Evolutionary conservation across 2,113 vertebrate species (phyloP).

Genomic region (Misgurnus mizolepis): DNA sequence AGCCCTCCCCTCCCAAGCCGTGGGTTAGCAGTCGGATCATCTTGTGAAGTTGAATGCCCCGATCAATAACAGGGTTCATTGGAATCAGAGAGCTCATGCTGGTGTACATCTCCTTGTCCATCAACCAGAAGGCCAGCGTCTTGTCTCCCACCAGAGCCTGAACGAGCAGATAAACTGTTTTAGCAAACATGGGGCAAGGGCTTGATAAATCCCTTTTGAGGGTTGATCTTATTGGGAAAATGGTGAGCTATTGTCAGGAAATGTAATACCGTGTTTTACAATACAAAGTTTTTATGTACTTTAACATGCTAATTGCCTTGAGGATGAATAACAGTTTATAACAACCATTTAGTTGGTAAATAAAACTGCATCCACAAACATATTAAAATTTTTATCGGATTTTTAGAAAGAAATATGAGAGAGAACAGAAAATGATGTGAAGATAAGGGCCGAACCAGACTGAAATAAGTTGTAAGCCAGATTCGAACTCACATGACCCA

Average conservation of each 20-base stretch:
- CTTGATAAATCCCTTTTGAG: conserved; percentile 30
- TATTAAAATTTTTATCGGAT: too few relatives aligned
- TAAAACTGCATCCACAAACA: too few relatives aligned
- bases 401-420: background rate
- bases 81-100: conserved; percentile 87
- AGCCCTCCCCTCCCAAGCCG: conserved; percentile 89
- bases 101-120: conserved; percentile 99
- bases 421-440: background rate
- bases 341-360: too few relatives aligned
- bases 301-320: too few relatives aligned
- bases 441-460: background rate
- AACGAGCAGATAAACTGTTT: conserved; percentile 29
- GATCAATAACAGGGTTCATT: conserved; percentile 88
- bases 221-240: background rate
- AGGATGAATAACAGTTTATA: too few relatives aligned
- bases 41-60: conserved; percentile 97
- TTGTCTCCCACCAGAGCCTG: conserved; percentile 98
- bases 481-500: background rate
- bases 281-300: too few relatives aligned
- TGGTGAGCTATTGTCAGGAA: too few relatives aligned
- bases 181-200: background rate
- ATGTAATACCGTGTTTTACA: too few relatives aligned
- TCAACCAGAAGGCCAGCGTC: conserved; percentile 93
- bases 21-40: conserved; percentile 98
- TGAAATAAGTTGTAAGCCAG: background rate